phyloP scores from a whole-genome alignment of 2,797 vertebrate genomes.

The Rhadinocentrus ornatus region DNA sequence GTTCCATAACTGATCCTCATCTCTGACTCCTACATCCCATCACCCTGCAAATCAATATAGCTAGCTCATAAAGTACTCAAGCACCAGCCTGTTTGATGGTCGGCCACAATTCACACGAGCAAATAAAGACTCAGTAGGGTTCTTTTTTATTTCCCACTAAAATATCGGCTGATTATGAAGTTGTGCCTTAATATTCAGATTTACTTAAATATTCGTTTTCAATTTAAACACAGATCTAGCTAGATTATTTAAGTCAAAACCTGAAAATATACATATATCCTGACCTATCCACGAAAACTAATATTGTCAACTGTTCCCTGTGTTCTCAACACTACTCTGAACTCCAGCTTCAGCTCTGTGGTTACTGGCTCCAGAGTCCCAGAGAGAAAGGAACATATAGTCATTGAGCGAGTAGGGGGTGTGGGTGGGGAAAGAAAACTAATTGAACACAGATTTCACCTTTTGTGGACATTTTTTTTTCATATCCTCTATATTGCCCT shows the following conservation, averaged over 20 bases:
- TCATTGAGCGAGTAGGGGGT: conserved; percentile 12
- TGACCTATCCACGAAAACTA: conserved; percentile 18
- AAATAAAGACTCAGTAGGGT: neutral
- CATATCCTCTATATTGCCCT: conserved; percentile 40
- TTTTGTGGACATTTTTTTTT: conserved; percentile 14
- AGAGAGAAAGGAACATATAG: conserved; percentile 24
- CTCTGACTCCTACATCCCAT: neutral
- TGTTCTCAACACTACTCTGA: conserved; percentile 45
- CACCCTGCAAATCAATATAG: neutral
- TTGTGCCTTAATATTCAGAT: neutral
- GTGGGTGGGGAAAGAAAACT: conserved; percentile 44
- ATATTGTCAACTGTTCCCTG: conserved; percentile 29
- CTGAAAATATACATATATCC: neutral
- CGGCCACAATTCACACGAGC: neutral
- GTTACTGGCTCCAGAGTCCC: conserved; percentile 16
- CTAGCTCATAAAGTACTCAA: neutral
- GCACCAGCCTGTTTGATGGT: neutral
- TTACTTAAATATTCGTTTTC: neutral
- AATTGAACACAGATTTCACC: conserved; percentile 47
- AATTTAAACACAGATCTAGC: neutral
- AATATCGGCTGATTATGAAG: neutral
- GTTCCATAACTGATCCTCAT: neutral
- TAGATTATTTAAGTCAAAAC: neutral
- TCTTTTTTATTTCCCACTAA: neutral
- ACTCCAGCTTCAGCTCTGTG: conserved; percentile 37